Percentiles rank a stretch among this genome's conserved stretches.
Conservation (phyloP, 2,113 vertebrate genomes). For the Nyctibius bracteatus region DNA sequence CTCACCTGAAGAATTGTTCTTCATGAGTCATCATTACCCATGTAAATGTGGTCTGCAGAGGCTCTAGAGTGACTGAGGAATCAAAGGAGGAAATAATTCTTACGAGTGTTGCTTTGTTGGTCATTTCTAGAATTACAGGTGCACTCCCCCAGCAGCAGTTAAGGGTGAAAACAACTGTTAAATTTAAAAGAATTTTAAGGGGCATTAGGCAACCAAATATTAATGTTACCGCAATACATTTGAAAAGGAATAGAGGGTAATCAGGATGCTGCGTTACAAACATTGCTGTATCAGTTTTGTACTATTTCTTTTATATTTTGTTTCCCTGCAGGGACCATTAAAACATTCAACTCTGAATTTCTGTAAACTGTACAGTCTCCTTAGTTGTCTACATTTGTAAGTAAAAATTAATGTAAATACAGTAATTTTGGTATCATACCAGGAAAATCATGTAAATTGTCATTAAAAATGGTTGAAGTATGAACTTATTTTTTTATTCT, state of each 20-base stretch:
- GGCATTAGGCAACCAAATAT: neutral
- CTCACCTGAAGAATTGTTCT: neutral
- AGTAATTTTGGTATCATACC: neutral
- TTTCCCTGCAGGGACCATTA: neutral
- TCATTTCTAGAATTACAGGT: neutral
- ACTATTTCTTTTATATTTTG: neutral
- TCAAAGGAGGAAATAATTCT: neutral
- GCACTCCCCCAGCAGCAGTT: fast-evolving
- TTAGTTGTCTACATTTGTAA: neutral
- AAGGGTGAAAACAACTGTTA: neutral
- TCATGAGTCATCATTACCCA: neutral
- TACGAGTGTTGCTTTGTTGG: neutral
- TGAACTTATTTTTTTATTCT: neutral
- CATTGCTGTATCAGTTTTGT: neutral
- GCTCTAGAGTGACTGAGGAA: neutral
- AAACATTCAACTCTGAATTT: neutral
- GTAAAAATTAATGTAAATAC: neutral
- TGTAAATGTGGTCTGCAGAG: neutral
- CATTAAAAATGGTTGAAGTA: neutral
- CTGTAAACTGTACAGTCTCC: neutral
- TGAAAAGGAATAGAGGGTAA: neutral
- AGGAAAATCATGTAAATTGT: neutral
- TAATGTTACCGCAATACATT: neutral
- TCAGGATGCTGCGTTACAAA: neutral
- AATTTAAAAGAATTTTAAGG: neutral